Evolutionary conservation across 2,888 invertebrate genomes (phyloP).

Genomic region (Erebia epiphron): DNA sequence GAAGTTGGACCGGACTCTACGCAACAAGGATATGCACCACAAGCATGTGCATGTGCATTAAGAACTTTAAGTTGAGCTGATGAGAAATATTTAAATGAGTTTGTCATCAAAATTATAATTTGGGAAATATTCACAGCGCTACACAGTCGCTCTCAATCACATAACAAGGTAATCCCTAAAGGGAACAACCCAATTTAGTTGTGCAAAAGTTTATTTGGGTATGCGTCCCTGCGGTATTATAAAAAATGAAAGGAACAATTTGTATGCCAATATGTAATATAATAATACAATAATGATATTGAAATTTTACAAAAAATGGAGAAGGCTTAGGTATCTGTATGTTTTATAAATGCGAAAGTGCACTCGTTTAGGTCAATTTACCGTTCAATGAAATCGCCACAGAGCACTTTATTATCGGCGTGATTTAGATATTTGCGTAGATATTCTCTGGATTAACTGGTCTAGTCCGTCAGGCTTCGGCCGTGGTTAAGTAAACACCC

Average conservation of each 20-base stretch:
- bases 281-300: neutral
- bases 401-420: too few relatives aligned
- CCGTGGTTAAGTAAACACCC: too few relatives aligned
- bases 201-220: constrained; percentile 25
- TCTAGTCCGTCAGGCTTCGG: too few relatives aligned
- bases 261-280: constrained; percentile 13
- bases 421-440: too few relatives aligned
- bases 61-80: neutral
- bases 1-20: too few relatives aligned
- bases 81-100: neutral
- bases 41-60: too few relatives aligned
- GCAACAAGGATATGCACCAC: too few relatives aligned
- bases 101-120: constrained; percentile 11
- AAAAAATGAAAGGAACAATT: constrained; percentile 21
- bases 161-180: constrained; percentile 40
- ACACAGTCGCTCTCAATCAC: constrained; percentile 31
- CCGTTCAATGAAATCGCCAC: too few relatives aligned
- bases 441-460: too few relatives aligned
- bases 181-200: constrained; percentile 35
- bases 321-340: neutral
- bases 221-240: constrained; percentile 19
- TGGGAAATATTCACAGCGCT: constrained; percentile 7
- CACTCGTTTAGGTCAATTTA: too few relatives aligned
- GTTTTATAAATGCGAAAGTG: neutral
- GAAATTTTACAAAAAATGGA: constrained; percentile 2